Evolutionary conservation across 2,888 invertebrate genomes (phyloP).

Genomic region (Tachina grossa): DNA sequence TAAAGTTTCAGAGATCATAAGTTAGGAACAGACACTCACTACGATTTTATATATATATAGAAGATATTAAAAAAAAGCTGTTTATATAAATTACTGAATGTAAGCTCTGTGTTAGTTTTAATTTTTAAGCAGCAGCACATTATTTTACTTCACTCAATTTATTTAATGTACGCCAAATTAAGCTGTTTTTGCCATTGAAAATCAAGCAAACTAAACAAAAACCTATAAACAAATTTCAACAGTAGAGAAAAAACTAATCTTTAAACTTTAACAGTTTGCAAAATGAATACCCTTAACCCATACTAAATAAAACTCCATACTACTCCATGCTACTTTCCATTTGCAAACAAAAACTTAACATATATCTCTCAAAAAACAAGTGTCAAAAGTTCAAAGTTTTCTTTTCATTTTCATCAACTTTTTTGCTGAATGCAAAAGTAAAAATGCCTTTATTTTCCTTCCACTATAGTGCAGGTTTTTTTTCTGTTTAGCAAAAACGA

Average conservation of each 20-base stretch:
- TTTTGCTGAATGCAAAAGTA: neutral
- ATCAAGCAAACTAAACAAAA: no score
- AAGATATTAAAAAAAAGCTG: no score
- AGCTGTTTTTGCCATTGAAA: no score
- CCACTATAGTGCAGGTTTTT: neutral
- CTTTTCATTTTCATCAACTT: slow-evolving; percentile 39
- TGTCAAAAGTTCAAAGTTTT: slow-evolving; percentile 62
- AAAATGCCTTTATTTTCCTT: neutral
- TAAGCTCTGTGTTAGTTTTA: no score
- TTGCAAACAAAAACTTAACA: slow-evolving; percentile 11
- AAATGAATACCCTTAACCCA: neutral
- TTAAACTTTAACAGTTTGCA: neutral
- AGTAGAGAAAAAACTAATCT: neutral
- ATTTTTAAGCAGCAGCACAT: no score
- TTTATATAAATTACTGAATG: no score
- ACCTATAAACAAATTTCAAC: neutral
- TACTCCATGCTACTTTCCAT: neutral
- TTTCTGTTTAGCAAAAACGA: slow-evolving; percentile 21
- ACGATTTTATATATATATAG: no score
- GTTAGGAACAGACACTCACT: no score
- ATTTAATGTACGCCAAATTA: no score
- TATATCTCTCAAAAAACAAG: slow-evolving; percentile 31
- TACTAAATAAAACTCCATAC: neutral
- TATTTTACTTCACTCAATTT: no score
- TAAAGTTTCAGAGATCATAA: no score